Percentiles rank a stretch among this genome's conserved stretches.
Conservation (phyloP, 2,113 vertebrate species). For the Trichechus manatus region DNA sequence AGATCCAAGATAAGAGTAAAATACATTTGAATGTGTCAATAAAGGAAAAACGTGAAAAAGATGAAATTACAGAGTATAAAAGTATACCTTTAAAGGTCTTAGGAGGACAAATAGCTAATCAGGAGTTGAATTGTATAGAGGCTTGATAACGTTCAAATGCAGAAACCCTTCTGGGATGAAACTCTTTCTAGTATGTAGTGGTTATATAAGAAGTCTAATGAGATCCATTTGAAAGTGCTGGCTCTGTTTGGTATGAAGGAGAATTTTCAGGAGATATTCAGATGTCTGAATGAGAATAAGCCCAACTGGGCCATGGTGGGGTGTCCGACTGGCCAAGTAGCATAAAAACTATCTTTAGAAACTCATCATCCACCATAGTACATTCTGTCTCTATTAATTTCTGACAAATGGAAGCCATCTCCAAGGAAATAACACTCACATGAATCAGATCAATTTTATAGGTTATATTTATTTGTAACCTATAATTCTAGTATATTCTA, state of each 20-base stretch:
- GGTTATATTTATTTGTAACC: background rate
- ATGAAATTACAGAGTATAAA: slow-evolving; percentile 79
- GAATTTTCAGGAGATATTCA: slow-evolving; percentile 74
- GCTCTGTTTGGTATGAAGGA: slow-evolving; percentile 48
- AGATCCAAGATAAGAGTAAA: slow-evolving; percentile 84
- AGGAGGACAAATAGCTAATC: slow-evolving; percentile 83
- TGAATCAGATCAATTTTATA: slow-evolving; percentile 34
- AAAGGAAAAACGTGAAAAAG: slow-evolving; percentile 71
- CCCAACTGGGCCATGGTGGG: slow-evolving; percentile 56
- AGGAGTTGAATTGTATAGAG: slow-evolving; percentile 74
- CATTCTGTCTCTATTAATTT: slow-evolving; percentile 60
- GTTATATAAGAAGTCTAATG: slow-evolving; percentile 64
- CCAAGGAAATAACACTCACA: slow-evolving; percentile 30
- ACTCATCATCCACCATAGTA: slow-evolving; percentile 27
- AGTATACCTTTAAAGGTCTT: slow-evolving; percentile 80
- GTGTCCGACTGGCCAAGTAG: slow-evolving; percentile 52
- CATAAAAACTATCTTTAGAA: slow-evolving; percentile 68
- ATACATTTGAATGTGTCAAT: slow-evolving; percentile 81
- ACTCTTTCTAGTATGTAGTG: slow-evolving; percentile 51
- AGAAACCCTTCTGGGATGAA: slow-evolving; percentile 73
- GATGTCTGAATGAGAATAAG: slow-evolving; percentile 71
- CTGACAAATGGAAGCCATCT: slow-evolving; percentile 45
- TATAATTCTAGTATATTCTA: background rate
- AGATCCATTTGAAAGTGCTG: slow-evolving; percentile 73
- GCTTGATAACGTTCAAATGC: slow-evolving; percentile 66